Evolutionary conservation across 2,113 vertebrate species (phyloP).

Genomic region (Cyanocitta stelleri): DNA sequence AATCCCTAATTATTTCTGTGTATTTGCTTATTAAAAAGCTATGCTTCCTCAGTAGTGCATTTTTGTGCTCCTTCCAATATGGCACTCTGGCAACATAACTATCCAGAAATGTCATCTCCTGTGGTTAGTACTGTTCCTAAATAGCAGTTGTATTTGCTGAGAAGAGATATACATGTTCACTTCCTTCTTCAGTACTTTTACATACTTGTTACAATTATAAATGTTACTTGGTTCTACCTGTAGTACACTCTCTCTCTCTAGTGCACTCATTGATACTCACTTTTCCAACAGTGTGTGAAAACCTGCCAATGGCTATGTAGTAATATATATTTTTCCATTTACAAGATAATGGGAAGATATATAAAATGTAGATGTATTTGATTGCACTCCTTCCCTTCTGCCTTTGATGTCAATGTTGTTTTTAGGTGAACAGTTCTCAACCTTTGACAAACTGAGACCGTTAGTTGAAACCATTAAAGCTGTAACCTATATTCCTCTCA

Average conservation of each 20-base stretch:
- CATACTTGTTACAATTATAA: background rate
- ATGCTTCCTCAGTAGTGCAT: background rate
- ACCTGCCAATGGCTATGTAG: rapidly evolving
- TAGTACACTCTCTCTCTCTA: background rate
- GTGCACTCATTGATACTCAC: background rate
- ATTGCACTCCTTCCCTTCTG: background rate
- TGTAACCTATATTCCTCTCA: background rate
- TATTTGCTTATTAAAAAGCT: background rate
- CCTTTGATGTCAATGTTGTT: background rate
- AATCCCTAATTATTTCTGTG: background rate
- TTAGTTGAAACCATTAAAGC: background rate
- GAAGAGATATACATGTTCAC: background rate
- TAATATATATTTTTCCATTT: background rate
- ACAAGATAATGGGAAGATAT: background rate
- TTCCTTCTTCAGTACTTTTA: background rate
- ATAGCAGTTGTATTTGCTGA: background rate
- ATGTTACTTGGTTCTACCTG: background rate
- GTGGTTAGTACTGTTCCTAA: background rate
- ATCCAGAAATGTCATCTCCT: background rate
- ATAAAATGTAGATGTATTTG: background rate
- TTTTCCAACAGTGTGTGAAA: background rate
- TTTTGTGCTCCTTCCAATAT: background rate
- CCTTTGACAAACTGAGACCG: background rate
- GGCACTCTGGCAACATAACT: background rate
- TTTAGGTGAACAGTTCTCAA: background rate